Percentiles rank a stretch among this genome's conserved stretches.
phyloP scores from a whole-genome alignment of 1,140 invertebrate species.

The Drosophila jambulina region DNA sequence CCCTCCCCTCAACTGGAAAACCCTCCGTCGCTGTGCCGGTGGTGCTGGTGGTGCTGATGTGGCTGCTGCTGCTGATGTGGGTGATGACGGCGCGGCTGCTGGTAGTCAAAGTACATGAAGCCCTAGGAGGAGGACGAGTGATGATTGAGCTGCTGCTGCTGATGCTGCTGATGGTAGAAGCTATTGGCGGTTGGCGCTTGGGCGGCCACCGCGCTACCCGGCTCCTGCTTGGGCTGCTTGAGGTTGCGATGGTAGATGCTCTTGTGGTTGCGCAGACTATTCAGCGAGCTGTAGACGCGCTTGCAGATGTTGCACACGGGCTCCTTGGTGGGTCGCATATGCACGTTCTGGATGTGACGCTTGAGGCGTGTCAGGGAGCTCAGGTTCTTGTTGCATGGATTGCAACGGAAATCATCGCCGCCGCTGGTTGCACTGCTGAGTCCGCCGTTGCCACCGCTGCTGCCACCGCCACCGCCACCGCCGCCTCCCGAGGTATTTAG shows the following conservation, averaged over 20 bases:
- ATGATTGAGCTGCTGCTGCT: slow-evolving; percentile 69
- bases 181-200: slow-evolving; percentile 47
- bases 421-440: slow-evolving; percentile 83
- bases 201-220: slow-evolving; percentile 21
- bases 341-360: slow-evolving; percentile 94
- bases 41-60: slow-evolving; percentile 6
- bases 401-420: slow-evolving; percentile 93
- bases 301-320: slow-evolving; percentile 95
- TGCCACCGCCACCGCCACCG: slow-evolving; percentile 4
- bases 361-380: slow-evolving; percentile 93
- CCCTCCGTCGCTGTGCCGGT: slow-evolving; percentile 10
- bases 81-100: slow-evolving; percentile 31
- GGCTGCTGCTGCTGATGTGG: slow-evolving; percentile 7
- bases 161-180: slow-evolving; percentile 64
- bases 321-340: slow-evolving; percentile 93
- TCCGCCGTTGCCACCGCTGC: background rate
- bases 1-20: slow-evolving; percentile 36
- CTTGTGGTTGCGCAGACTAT: slow-evolving; percentile 94
- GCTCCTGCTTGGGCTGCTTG: slow-evolving; percentile 86
- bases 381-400: slow-evolving; percentile 94
- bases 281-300: slow-evolving; percentile 94
- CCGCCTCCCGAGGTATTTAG: slow-evolving; percentile 84
- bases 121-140: slow-evolving; percentile 83
- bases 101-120: slow-evolving; percentile 84
- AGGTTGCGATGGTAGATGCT: slow-evolving; percentile 93